Evolutionary conservation across 1,140 invertebrate genomes (phyloP).

Genomic region (Drosophila arizonae): DNA sequence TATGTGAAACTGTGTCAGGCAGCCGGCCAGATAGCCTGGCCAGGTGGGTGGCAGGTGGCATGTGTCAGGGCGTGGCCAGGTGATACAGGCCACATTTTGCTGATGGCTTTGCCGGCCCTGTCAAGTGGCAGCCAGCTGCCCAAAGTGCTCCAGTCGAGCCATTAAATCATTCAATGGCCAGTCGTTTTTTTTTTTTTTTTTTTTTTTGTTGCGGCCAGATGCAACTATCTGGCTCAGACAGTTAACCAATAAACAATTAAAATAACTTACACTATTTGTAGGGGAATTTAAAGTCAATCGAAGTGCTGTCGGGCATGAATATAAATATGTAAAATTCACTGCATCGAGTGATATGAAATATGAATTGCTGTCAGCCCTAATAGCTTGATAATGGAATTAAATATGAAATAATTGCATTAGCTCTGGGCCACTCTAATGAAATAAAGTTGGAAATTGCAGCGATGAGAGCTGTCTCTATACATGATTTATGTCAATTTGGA

Average conservation of each 20-base stretch:
- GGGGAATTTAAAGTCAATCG: too few relatives aligned
- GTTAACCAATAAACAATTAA: conserved; percentile 41
- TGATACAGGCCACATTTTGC: conserved; percentile 29
- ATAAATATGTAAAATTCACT: too few relatives aligned
- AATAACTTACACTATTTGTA: not conserved
- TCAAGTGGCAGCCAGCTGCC: conserved; percentile 17
- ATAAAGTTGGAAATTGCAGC: not conserved
- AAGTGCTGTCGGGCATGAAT: not conserved
- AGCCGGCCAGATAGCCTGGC: conserved; percentile 5
- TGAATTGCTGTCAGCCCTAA: too few relatives aligned
- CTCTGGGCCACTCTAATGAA: not conserved
- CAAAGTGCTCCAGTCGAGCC: not conserved
- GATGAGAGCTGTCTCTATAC: not conserved
- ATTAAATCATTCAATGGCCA: conserved; percentile 33
- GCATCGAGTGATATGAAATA: too few relatives aligned
- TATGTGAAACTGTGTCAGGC: conserved; percentile 36
- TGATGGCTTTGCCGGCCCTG: conserved; percentile 29
- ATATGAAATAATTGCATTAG: conserved; percentile 5
- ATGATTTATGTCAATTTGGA: conserved; percentile 2
- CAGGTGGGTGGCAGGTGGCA: conserved; percentile 7
- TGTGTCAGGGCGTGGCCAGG: conserved; percentile 3
- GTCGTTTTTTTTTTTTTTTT: not conserved
- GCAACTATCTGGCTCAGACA: not conserved
- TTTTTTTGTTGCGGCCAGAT: not conserved
- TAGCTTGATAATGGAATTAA: not conserved